These are phyloP conservation scores for Zaprionus davidi DNA, from an alignment of 1,140 invertebrate species.

Conservation along the genomic window DNA sequence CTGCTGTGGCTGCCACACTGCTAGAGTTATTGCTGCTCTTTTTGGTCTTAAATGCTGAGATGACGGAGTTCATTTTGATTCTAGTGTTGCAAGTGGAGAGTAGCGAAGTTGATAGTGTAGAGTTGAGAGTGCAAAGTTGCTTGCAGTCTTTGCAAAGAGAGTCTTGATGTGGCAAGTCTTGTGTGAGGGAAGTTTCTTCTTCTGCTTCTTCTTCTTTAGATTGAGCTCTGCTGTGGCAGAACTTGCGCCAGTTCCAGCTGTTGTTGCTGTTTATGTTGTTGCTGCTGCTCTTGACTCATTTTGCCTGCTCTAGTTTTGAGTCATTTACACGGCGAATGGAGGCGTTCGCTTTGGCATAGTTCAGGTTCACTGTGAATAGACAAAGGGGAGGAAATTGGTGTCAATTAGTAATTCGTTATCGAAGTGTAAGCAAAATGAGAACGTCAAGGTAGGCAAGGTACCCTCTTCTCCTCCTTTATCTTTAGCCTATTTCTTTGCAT, in stretches of 20 bases:
- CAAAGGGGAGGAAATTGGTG: slow-evolving; percentile 38
- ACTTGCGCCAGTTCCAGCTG: slow-evolving; percentile 9
- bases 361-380: slow-evolving; percentile 35
- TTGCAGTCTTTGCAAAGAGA: slow-evolving; percentile 4
- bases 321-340: slow-evolving; percentile 25
- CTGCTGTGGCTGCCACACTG: slow-evolving; percentile 10
- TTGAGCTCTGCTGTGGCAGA: slow-evolving; percentile 1
- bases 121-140: slow-evolving; percentile 1
- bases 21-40: slow-evolving; percentile 61
- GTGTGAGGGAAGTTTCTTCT: background rate
- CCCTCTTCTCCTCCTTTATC: background rate
- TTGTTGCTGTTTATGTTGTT: slow-evolving; percentile 6
- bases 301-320: slow-evolving; percentile 25
- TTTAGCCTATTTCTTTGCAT: slow-evolving; percentile 6
- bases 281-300: slow-evolving; percentile 25
- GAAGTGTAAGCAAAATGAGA: slow-evolving; percentile 27
- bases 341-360: slow-evolving; percentile 12
- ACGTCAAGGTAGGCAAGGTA: background rate
- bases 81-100: background rate
- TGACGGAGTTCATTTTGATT: slow-evolving; percentile 83
- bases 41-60: slow-evolving; percentile 83
- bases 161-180: slow-evolving; percentile 25
- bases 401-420: slow-evolving; percentile 53
- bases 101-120: background rate
- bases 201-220: background rate